Percentiles rank a stretch among this genome's conserved stretches.
phyloP scores from a whole-genome alignment of 1,140 invertebrate species.

The Drosophila guanche region DNA sequence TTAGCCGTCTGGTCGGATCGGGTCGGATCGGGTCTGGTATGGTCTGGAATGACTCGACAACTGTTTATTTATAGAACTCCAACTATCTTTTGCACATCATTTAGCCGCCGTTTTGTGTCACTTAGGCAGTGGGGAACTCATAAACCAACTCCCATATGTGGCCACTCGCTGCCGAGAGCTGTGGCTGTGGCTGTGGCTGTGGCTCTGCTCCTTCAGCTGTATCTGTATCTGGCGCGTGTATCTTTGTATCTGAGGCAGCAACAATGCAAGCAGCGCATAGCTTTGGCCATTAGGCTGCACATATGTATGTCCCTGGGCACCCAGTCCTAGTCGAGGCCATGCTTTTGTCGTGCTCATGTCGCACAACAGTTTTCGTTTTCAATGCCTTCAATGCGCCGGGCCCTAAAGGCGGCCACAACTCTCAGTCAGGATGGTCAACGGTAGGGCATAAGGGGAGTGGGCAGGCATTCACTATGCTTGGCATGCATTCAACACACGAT shows the following conservation, averaged over 20 bases:
- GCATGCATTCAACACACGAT: slow-evolving; percentile 82
- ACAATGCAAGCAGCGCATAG: slow-evolving; percentile 30
- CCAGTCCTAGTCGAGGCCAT: slow-evolving; percentile 53
- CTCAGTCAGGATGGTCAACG: slow-evolving; percentile 13
- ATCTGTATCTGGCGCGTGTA: slow-evolving; percentile 79
- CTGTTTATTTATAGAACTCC: slow-evolving; percentile 72
- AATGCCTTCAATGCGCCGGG: slow-evolving; percentile 47
- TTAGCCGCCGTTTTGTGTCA: slow-evolving; percentile 77
- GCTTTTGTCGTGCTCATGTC: slow-evolving; percentile 77
- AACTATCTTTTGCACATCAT: slow-evolving; percentile 77
- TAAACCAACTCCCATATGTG: slow-evolving; percentile 63
- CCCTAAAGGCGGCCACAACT: slow-evolving; percentile 68
- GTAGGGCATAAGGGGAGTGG: not conserved
- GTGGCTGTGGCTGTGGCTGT: not conserved
- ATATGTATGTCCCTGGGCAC: slow-evolving; percentile 2
- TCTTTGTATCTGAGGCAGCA: slow-evolving; percentile 59
- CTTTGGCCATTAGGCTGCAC: slow-evolving; percentile 52
- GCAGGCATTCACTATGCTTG: slow-evolving; percentile 66
- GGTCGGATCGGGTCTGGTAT: slow-evolving; percentile 31
- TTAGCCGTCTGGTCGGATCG: slow-evolving; percentile 49
- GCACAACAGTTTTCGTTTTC: slow-evolving; percentile 79
- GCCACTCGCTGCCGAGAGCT: not conserved
- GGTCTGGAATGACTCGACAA: slow-evolving; percentile 62
- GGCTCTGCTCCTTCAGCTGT: slow-evolving; percentile 20
- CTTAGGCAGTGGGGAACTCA: slow-evolving; percentile 66